Evolutionary conservation across 2,888 invertebrate species (phyloP).

Genomic region (Lissonota sp.): DNA sequence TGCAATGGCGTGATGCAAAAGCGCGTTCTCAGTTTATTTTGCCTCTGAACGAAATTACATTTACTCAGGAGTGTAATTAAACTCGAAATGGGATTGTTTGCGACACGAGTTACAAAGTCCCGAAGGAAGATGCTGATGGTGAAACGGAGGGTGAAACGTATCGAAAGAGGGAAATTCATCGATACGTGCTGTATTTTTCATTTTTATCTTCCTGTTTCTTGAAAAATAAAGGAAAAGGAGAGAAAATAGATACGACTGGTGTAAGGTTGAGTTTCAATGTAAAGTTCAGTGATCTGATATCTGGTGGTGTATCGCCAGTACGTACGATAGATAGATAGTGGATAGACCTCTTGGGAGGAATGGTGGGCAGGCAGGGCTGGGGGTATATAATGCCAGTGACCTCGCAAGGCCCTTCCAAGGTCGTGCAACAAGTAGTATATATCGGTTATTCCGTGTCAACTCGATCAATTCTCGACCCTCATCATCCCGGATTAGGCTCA

Average conservation of each 20-base stretch:
- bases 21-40: constrained; percentile 66
- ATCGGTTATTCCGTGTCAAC: no score
- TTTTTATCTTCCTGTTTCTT: constrained; percentile 8
- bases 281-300: constrained; percentile 59
- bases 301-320: constrained; percentile 57
- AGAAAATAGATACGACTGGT: no score
- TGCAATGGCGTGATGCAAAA: constrained; percentile 76
- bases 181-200: not conserved
- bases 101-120: constrained; percentile 63
- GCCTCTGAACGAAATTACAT: constrained; percentile 71
- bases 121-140: not conserved
- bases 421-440: constrained; percentile 80
- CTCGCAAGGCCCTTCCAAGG: constrained; percentile 83
- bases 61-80: constrained; percentile 77
- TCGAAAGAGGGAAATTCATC: constrained; percentile 20
- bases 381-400: constrained; percentile 81
- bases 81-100: constrained; percentile 77
- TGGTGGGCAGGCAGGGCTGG: constrained; percentile 53
- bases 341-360: constrained; percentile 39
- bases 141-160: not conserved
- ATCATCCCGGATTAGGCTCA: no score
- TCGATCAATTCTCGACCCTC: no score
- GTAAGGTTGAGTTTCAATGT: constrained; percentile 21
- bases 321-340: constrained; percentile 56
- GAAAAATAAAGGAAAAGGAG: no score